Evolutionary conservation across 2,113 vertebrate genomes (phyloP), one percentile per base, ranked within the genome.

Genomic region (Ailuropoda melanoleuca): DNA sequence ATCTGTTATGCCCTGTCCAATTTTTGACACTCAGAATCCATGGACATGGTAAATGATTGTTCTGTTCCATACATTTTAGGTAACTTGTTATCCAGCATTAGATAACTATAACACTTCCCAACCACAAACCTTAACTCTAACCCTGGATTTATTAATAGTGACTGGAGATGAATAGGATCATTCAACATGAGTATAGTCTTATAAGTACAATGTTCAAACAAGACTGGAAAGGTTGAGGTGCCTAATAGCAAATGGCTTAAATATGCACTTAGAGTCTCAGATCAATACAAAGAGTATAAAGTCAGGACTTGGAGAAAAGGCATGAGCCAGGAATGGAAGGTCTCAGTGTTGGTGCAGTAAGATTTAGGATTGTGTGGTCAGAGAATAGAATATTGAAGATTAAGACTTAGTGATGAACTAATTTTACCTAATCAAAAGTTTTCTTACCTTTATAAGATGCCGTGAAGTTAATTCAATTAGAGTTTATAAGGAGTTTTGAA

Each of bases 381-480:
- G 9, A 92, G 39, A 94, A 64, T 83, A 4, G 5, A 39, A 92
- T 72, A 88, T 48, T 64, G 77, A 87, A 80, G 21, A 60, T 55
- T 89, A 93, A 93, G 29, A 62, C 3, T 56, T 6, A 83, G 10
- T 23, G 14, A 13, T 46, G 23, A 87, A 86, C 39, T 31, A 37
- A 53, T 84, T 84, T 90, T 90, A 66, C 0, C 34, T 60, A 90
- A 92, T 24, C 12, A 18, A 88, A 83, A 83, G 19, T 93, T 95
- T 93, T 43, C 43, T n/a, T 70, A 50, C 12, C 37, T 92, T 43
- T 91, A 46, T 37, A 88, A 64, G 37, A 89, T 81, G 29, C 6
- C 48, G 1, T 91, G 43, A 85, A 91, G 53, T 39, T 96, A 72
- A 78, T 23, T 86, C 29, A 43, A 1, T 37, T 90, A 64, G 10